phyloP scores from a whole-genome alignment of 2,888 invertebrate species.

The Laothoe populi region DNA sequence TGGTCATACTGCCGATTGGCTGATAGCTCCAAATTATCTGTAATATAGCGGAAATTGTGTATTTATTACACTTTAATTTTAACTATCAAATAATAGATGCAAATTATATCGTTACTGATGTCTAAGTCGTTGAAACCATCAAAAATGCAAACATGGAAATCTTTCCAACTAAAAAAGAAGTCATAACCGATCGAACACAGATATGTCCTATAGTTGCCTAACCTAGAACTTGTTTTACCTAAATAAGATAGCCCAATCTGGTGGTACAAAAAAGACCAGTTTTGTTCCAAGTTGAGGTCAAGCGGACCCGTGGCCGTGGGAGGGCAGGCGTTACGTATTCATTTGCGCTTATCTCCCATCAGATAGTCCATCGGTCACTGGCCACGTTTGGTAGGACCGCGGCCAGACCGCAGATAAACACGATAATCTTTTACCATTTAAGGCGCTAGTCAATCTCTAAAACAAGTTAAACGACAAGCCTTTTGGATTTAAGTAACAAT shows the following conservation, averaged over 20 bases:
- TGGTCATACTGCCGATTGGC: conserved; percentile 9
- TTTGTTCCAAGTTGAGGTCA: conserved; percentile 46
- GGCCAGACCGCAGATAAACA: conserved; percentile 11
- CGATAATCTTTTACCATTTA: conserved; percentile 4
- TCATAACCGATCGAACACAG: not conserved
- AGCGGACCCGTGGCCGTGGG: conserved; percentile 59
- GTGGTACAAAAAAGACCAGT: conserved; percentile 10
- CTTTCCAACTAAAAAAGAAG: too few species aligned
- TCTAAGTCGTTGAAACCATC: too few species aligned
- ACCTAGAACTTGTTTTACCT: not conserved
- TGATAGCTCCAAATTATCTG: not conserved
- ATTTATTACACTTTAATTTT: not conserved
- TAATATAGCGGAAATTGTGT: not conserved
- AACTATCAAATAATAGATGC: not conserved
- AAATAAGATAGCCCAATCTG: not conserved
- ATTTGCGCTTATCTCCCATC: conserved; percentile 81
- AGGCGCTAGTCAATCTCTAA: conserved; percentile 33
- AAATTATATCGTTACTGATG: too few species aligned
- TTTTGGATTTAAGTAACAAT: not conserved
- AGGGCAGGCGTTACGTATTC: conserved; percentile 79
- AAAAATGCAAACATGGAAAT: too few species aligned
- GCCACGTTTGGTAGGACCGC: conserved; percentile 46
- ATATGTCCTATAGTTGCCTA: not conserved
- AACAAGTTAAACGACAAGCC: conserved; percentile 38
- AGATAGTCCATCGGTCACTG: conserved; percentile 35